Conservation (phyloP, 2,113 vertebrate genomes). For the Rhinopomastus cyanomelas region DNA sequence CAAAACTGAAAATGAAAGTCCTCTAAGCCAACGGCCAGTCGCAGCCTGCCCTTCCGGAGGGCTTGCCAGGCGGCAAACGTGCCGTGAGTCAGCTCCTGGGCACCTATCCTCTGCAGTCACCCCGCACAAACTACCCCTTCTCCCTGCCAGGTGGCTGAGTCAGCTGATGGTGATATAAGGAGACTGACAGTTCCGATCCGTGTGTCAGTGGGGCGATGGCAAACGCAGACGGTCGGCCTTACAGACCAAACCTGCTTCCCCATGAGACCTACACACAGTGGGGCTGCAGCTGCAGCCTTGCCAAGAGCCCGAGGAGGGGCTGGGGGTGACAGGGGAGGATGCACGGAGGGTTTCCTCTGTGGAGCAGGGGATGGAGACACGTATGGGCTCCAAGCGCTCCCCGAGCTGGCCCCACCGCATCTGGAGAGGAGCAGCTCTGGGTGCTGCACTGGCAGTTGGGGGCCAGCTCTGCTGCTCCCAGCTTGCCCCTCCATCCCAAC, state of each 20-base stretch:
- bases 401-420: accelerated
- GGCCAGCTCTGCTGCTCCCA: background rate
- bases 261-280: background rate
- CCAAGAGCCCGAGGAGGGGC: background rate
- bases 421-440: background rate
- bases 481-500: accelerated
- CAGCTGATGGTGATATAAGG: too few species aligned
- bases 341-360: background rate
- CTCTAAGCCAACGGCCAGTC: background rate
- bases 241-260: background rate
- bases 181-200: too few species aligned
- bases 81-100: background rate
- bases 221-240: background rate
- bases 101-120: background rate
- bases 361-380: background rate
- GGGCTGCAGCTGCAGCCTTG: background rate
- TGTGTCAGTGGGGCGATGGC: accelerated
- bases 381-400: background rate
- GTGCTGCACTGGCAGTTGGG: background rate
- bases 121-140: background rate
- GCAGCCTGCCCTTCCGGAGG: background rate
- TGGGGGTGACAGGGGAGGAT: background rate
- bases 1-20: slow-evolving; percentile 42
- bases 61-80: background rate
- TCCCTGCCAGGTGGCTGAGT: too few species aligned